A percentile compares a stretch with the other conserved stretches of the same genome.
phyloP scores from a whole-genome alignment of 1,140 invertebrate species.

The Dendrolimus punctatus region DNA sequence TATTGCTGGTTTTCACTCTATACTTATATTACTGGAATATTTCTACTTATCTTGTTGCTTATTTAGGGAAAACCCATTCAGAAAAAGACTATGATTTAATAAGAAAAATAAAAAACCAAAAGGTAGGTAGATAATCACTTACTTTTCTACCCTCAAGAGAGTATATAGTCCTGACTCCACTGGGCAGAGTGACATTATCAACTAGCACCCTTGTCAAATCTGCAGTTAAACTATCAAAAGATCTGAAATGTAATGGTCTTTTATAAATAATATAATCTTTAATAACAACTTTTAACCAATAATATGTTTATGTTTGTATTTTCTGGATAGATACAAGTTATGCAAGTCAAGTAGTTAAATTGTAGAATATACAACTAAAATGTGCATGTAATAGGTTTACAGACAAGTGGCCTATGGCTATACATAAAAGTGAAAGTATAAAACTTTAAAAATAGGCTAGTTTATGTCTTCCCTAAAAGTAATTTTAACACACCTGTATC shows the following conservation, averaged over 20 bases:
- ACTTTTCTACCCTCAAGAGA: conserved; percentile 90
- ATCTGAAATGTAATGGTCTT: conserved; percentile 71
- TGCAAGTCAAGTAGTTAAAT: too few species aligned
- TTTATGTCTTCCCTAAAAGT: conserved; percentile 4
- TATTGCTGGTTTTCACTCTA: too few species aligned
- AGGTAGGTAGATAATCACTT: conserved; percentile 28
- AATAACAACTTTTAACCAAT: neutral
- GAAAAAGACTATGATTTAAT: neutral
- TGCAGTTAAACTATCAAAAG: conserved; percentile 92
- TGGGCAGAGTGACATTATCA: conserved; percentile 89
- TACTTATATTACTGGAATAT: too few species aligned
- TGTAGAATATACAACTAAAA: too few species aligned
- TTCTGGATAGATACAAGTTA: too few species aligned
- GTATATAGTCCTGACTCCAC: conserved; percentile 92
- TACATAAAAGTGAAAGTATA: conserved; percentile 38
- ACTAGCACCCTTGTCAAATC: conserved; percentile 91
- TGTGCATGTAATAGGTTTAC: too few species aligned
- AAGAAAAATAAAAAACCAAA: neutral
- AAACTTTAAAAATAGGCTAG: conserved; percentile 6
- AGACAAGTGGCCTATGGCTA: too few species aligned
- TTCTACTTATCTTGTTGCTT: too few species aligned
- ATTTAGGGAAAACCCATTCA: too few species aligned
- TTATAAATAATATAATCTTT: conserved; percentile 15
- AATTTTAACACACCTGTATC: conserved; percentile 73
- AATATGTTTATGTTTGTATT: too few species aligned